Evolutionary conservation across 37 sponge, comb jelly and placozoan genomes (phyloP).

Genomic region (Beroe forskalii): DNA sequence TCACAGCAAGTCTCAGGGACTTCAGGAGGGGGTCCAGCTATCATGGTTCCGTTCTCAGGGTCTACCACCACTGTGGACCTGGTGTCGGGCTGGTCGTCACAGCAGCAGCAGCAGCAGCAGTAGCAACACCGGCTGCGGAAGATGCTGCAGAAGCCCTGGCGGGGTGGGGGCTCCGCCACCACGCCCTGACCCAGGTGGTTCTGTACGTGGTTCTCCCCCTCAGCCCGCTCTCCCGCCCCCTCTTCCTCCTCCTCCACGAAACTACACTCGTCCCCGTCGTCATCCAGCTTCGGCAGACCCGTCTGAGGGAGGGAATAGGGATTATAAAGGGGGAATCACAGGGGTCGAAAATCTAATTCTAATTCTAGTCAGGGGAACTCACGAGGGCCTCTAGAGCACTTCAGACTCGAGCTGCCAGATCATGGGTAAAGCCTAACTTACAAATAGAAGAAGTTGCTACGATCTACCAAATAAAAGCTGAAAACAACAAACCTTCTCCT

Average conservation of each 20-base stretch:
- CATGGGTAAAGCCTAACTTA: too few species aligned
- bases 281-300: constrained; percentile 21
- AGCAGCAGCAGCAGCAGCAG: constrained; percentile 41
- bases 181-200: constrained; percentile 21
- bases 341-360: too few species aligned
- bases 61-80: neutral
- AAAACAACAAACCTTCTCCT: constrained; percentile 64
- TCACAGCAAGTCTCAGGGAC: constrained; percentile 10
- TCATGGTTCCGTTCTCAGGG: constrained; percentile 54
- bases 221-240: neutral
- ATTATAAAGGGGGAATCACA: neutral
- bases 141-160: neutral
- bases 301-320: neutral
- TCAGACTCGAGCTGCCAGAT: too few species aligned
- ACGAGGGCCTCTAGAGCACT: too few species aligned
- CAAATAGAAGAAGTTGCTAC: too few species aligned
- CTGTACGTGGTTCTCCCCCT: constrained; percentile 21
- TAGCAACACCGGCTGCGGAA: neutral
- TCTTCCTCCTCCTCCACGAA: constrained; percentile 30
- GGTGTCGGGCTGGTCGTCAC: neutral
- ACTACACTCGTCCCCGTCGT: constrained; percentile 45
- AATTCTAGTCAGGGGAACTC: too few species aligned
- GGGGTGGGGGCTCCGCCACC: neutral
- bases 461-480: too few species aligned
- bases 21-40: neutral